These are phyloP conservation scores for Epinephelus lanceolatus DNA, from an alignment of 2,113 vertebrate species.

Conservation along the genomic window DNA sequence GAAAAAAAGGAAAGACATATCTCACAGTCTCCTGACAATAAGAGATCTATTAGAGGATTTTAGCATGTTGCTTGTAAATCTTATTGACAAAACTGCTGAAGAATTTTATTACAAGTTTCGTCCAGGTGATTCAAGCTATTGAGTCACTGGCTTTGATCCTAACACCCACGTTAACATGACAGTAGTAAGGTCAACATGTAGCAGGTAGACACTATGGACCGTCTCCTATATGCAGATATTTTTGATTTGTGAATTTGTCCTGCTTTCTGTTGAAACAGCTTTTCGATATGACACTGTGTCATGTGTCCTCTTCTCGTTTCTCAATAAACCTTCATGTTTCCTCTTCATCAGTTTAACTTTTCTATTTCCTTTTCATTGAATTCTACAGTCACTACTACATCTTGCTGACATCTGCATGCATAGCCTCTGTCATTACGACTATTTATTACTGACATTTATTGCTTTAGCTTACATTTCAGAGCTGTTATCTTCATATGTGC, in stretches of 20 bases:
- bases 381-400: background rate
- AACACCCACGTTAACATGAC: background rate
- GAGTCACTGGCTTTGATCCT: background rate
- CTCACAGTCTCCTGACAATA: too few relatives aligned
- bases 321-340: background rate
- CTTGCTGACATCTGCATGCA: background rate
- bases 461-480: background rate
- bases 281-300: too few relatives aligned
- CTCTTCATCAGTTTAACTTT: background rate
- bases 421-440: too few relatives aligned
- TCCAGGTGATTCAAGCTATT: background rate
- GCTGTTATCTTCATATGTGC: background rate
- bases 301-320: background rate
- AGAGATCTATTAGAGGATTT: too few relatives aligned
- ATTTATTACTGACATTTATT: constrained; percentile 3
- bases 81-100: background rate
- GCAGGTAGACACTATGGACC: background rate
- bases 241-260: background rate
- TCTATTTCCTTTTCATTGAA: background rate
- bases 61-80: too few relatives aligned
- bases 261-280: background rate
- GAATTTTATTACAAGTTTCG: background rate
- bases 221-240: too few relatives aligned
- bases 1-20: too few relatives aligned
- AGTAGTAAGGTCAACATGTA: background rate